Base-by-base conservation (phyloP, 2,113 vertebrate genomes). In the Alethe diademata region DNA sequence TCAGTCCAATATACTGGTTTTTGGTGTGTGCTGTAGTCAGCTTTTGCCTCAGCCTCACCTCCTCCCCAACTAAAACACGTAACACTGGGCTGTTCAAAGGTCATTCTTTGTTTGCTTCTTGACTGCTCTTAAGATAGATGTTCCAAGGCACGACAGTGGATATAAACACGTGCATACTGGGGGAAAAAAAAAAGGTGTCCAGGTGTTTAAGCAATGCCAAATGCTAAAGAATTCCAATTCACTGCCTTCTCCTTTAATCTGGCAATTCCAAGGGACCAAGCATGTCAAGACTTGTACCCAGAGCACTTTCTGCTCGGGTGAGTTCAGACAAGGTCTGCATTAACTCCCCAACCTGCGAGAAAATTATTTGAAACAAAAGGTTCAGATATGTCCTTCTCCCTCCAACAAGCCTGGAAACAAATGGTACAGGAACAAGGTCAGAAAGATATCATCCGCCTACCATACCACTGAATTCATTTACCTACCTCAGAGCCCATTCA, bases 391-490 rank as follows among this genome's bases (percentile, higher is more conserved):
- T 98, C 98, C 96, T 98, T 95, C 98, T 96, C 97, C 97, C 88
- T 95, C 93, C 96, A 97, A 99, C 99, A 99, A 99, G 98, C 95
- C 97, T 93, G 97, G 96, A 97, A 99, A 99, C 99, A 99, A 99
- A 98, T 96, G 98, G 98, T 98, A 99, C 98, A 99, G 98, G 95
- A 96, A 96, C 92, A 97, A 98, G 97, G 97, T 98, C 97, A 98
- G 98, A 98, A 97, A 97, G 98, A 98, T 97, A 97, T 96, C 88
- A 94, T 96, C 98, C 96, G 90, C 98, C 98, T 97, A 97, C 98
- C 98, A 98, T 98, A 98, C 97, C 95, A 62, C 98, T 98, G 99
- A 98, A 99, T 99, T 98, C 98, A 99, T 99, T 98, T 98, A 98
- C 98, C 98, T 99, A 98, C 98, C 98, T 98, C 98, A 97, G 98